These are phyloP conservation scores for Bhutanitis thaidina DNA, from an alignment of 2,888 invertebrate species.

Conservation along the genomic window DNA sequence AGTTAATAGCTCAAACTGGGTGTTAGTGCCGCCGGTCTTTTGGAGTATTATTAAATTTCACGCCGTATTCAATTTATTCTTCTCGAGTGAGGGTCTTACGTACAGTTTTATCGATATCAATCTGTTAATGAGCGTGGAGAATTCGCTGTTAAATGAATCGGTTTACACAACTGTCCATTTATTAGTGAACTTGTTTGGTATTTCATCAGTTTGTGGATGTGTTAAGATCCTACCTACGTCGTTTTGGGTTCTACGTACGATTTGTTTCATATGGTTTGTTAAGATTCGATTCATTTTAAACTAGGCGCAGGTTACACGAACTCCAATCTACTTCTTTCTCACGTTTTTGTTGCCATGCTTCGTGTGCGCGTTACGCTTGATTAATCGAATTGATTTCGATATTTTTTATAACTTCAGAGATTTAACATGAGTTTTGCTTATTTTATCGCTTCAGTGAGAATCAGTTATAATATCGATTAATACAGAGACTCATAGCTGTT, in stretches of 20 bases:
- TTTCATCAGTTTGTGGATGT: constrained; percentile 37
- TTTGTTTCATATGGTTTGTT: constrained; percentile 64
- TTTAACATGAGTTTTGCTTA: constrained; percentile 21
- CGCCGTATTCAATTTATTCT: constrained; percentile 59
- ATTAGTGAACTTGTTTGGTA: constrained; percentile 25
- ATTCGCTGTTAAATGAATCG: constrained; percentile 27
- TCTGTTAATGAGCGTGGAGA: constrained; percentile 50
- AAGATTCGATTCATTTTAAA: constrained; percentile 64
- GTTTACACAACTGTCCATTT: constrained; percentile 35
- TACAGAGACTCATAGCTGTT: neutral
- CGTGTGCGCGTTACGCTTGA: constrained; percentile 37
- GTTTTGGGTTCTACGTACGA: constrained; percentile 47
- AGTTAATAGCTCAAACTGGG: constrained; percentile 54
- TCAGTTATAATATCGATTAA: constrained; percentile 2
- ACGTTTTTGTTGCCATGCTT: constrained; percentile 72
- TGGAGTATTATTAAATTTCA: constrained; percentile 70
- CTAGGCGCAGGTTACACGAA: constrained; percentile 55
- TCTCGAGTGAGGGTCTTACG: constrained; percentile 47
- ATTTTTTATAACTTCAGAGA: constrained; percentile 45
- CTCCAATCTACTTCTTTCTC: constrained; percentile 64
- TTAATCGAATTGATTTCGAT: constrained; percentile 61
- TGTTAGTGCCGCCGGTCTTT: constrained; percentile 72
- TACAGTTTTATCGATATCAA: constrained; percentile 52
- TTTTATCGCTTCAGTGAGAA: constrained; percentile 12
- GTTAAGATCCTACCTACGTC: constrained; percentile 30